These are phyloP conservation scores for Lamproptera curius DNA, from an alignment of 2,888 invertebrate species.

Conservation along the genomic window DNA sequence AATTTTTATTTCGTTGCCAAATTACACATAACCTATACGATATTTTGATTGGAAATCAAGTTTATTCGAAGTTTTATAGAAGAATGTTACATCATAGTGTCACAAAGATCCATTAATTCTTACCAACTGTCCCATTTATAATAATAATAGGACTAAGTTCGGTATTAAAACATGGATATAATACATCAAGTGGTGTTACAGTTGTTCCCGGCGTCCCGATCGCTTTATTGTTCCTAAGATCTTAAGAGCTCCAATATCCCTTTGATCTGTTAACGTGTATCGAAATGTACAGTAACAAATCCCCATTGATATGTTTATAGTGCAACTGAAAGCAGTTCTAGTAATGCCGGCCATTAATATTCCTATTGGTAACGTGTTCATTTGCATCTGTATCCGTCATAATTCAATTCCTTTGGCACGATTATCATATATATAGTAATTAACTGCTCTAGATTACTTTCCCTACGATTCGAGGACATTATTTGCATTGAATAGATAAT, in stretches of 20 bases:
- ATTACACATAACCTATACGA: too few relatives aligned
- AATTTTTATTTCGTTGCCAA: too few relatives aligned
- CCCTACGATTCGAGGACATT: conserved; percentile 3
- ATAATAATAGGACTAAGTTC: not conserved
- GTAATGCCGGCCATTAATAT: conserved; percentile 11
- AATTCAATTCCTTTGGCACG: conserved; percentile 32
- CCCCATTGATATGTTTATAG: conserved; percentile 57
- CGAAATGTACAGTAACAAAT: conserved; percentile 45
- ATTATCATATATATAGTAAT: conserved; percentile 25
- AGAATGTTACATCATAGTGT: too few relatives aligned
- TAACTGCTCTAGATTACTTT: conserved; percentile 11
- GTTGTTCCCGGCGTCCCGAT: conserved; percentile 17
- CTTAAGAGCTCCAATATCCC: conserved; percentile 42
- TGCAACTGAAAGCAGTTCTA: conserved; percentile 15
- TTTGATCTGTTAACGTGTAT: conserved; percentile 60
- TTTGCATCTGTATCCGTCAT: conserved; percentile 36
- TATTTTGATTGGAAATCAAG: too few relatives aligned
- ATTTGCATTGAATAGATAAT: conserved; percentile 12
- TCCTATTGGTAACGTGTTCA: conserved; percentile 23
- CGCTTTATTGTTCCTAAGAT: conserved; percentile 46
- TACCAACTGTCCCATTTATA: too few relatives aligned
- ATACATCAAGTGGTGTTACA: conserved; percentile 11
- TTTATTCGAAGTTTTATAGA: too few relatives aligned
- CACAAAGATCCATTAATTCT: too few relatives aligned
- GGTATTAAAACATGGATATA: not conserved